These are phyloP conservation scores for Bruchidius siliquastri DNA, from an alignment of 2,888 invertebrate genomes.

Conservation along the genomic window DNA sequence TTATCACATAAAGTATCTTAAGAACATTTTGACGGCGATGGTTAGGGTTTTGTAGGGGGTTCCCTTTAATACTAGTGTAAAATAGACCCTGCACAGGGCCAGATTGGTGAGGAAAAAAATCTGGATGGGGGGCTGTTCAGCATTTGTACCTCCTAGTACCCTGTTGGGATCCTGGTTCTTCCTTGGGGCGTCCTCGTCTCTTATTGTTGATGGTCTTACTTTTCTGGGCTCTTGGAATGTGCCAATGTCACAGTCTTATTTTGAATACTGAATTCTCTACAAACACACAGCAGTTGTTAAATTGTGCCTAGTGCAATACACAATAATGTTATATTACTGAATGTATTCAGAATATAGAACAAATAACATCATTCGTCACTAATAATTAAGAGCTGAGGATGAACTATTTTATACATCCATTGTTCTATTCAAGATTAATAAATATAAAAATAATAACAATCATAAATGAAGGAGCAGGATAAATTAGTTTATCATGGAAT, in stretches of 20 bases:
- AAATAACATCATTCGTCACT: not conserved
- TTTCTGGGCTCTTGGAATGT: slow-evolving; percentile 92
- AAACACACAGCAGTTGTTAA: slow-evolving; percentile 38
- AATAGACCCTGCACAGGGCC: too few relatives aligned
- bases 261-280: slow-evolving; percentile 91
- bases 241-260: slow-evolving; percentile 92
- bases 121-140: slow-evolving; percentile 98
- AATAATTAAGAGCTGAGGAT: too few relatives aligned
- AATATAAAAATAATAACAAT: too few relatives aligned
- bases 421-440: too few relatives aligned
- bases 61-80: too few relatives aligned
- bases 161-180: slow-evolving; percentile 70
- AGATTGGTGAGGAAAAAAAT: slow-evolving; percentile 98
- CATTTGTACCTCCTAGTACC: slow-evolving; percentile 59
- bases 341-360: not conserved
- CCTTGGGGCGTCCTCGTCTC: slow-evolving; percentile 55
- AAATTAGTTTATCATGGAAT: slow-evolving; percentile 99
- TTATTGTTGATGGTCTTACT: slow-evolving; percentile 64
- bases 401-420: too few relatives aligned
- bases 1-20: too few relatives aligned
- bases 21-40: too few relatives aligned
- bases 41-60: too few relatives aligned
- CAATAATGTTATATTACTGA: slow-evolving; percentile 13
- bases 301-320: slow-evolving; percentile 42
- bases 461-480: too few relatives aligned